Conservation (phyloP, 2,797 vertebrate genomes). For the Atherinosoma microstoma region DNA sequence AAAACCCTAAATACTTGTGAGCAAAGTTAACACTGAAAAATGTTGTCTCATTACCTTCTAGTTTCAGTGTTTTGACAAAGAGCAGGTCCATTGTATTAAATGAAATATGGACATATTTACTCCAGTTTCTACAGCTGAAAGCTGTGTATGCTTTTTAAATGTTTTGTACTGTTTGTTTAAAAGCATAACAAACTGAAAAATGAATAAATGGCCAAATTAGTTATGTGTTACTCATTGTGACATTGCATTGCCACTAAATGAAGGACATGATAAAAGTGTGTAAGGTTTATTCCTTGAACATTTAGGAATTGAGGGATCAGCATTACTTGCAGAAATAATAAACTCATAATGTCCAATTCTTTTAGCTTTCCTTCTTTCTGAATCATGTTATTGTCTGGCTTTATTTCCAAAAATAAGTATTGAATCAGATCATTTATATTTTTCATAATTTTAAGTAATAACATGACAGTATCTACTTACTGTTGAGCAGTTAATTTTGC, state of each 20-base stretch:
- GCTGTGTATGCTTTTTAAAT: too few species aligned
- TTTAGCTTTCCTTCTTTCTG: neutral
- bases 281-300: too few species aligned
- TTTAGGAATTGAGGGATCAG: too few species aligned
- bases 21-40: too few species aligned
- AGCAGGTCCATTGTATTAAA: neutral
- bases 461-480: neutral
- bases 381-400: neutral
- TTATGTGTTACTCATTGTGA: neutral
- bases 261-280: too few species aligned
- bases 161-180: neutral
- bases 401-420: neutral
- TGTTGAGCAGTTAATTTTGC: constrained; percentile 12
- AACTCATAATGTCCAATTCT: neutral
- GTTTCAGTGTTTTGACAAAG: neutral
- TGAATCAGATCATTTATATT: neutral
- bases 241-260: neutral
- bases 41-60: neutral
- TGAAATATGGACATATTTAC: neutral
- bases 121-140: neutral
- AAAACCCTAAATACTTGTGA: neutral
- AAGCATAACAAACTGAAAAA: neutral
- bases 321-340: neutral
- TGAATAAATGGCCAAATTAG: neutral
- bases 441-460: neutral